phyloP scores from a whole-genome alignment of 1,140 invertebrate species.

The Papilio polytes region DNA sequence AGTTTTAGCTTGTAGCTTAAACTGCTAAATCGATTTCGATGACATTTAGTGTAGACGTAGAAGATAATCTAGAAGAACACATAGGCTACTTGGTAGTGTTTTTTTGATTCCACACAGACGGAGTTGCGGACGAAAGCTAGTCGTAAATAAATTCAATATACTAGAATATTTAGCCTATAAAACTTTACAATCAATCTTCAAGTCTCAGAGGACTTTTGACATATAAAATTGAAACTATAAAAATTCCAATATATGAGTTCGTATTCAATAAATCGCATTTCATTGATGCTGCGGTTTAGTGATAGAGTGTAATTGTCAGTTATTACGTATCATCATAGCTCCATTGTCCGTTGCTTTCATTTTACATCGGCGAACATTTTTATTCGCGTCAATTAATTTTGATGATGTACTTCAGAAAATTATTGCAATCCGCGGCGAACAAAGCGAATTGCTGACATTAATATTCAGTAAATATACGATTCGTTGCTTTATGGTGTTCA shows the following conservation, averaged over 20 bases:
- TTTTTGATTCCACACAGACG: no score
- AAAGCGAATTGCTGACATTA: conserved; percentile 36
- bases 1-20: no score
- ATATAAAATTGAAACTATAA: not conserved
- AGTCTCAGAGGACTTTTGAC: not conserved
- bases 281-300: conserved; percentile 9
- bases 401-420: conserved; percentile 36
- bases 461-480: conserved; percentile 24
- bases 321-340: conserved; percentile 46
- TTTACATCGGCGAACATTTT: conserved; percentile 19
- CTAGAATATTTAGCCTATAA: no score
- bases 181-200: not conserved
- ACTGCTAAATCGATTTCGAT: no score
- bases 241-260: not conserved
- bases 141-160: no score
- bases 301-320: conserved; percentile 44
- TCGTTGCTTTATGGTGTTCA: conserved; percentile 22
- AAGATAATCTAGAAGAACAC: no score
- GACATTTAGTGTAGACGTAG: no score
- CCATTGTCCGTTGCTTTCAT: conserved; percentile 42
- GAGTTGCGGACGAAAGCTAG: no score
- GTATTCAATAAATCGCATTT: not conserved
- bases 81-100: no score
- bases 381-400: conserved; percentile 38
- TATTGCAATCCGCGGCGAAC: conserved; percentile 33